Conservation (phyloP, 53 echinoderm and acorn worm species). For the Pentamera pediparva region DNA sequence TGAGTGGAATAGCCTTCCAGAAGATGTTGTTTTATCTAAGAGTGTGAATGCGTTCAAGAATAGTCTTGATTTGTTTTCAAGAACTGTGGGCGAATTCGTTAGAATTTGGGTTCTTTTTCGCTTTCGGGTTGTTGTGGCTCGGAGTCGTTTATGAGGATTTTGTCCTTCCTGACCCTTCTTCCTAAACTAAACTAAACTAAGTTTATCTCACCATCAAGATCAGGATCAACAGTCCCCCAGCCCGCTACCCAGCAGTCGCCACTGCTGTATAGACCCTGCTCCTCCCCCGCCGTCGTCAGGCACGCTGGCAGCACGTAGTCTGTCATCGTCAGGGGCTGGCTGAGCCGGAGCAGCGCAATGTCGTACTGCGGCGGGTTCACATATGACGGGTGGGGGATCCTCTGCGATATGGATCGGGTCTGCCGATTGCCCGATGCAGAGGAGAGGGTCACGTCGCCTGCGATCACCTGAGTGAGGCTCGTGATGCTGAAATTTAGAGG, state of each 20-base stretch:
- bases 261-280: background rate
- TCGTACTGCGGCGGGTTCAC: background rate
- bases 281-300: background rate
- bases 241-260: background rate
- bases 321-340: background rate
- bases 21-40: too few relatives aligned
- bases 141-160: background rate
- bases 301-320: slow-evolving; percentile 8
- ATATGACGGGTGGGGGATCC: background rate
- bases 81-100: too few relatives aligned
- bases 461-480: background rate
- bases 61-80: background rate
- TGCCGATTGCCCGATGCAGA: background rate
- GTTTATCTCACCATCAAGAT: background rate
- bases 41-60: background rate
- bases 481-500: too few relatives aligned
- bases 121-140: background rate
- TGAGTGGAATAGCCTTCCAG: too few relatives aligned
- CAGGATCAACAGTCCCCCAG: background rate
- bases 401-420: background rate
- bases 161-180: background rate
- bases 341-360: background rate
- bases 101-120: background rate
- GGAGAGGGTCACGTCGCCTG: background rate
- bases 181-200: too few relatives aligned